These are phyloP conservation scores for Frieseomelitta varia DNA, from an alignment of 1,140 invertebrate species.

Conservation along the genomic window DNA sequence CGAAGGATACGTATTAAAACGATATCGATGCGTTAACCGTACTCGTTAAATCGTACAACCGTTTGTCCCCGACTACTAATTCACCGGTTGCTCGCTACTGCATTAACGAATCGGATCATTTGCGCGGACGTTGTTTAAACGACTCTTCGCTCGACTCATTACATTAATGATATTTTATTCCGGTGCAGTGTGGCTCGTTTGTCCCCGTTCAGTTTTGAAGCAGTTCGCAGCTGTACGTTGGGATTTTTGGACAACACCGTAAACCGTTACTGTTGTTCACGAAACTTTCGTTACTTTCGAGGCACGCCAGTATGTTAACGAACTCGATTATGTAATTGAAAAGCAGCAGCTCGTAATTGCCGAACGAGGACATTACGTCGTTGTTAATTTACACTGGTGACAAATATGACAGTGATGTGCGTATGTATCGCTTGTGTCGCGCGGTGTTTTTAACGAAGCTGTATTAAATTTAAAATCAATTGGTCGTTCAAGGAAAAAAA, in stretches of 20 bases:
- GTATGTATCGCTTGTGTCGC: not conserved
- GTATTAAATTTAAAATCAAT: not conserved
- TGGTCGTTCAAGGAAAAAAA: no score
- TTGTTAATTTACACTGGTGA: not conserved
- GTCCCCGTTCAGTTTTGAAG: slow-evolving; percentile 14
- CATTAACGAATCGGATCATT: slow-evolving; percentile 43
- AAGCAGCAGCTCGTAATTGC: not conserved
- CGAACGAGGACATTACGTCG: not conserved
- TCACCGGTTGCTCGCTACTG: slow-evolving; percentile 26
- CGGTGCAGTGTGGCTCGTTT: not conserved
- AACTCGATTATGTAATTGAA: slow-evolving; percentile 6
- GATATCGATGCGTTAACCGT: slow-evolving; percentile 34
- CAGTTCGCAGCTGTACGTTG: not conserved
- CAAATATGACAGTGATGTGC: slow-evolving; percentile 1
- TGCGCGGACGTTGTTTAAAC: slow-evolving; percentile 36
- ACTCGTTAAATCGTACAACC: slow-evolving; percentile 40
- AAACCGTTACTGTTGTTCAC: no score
- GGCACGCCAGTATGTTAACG: not conserved
- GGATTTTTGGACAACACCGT: not conserved
- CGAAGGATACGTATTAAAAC: slow-evolving; percentile 25
- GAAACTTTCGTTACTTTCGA: slow-evolving; percentile 3
- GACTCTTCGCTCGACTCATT: slow-evolving; percentile 35
- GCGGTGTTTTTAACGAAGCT: not conserved
- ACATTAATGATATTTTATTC: slow-evolving; percentile 51
- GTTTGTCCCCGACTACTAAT: slow-evolving; percentile 34